Evolutionary conservation across 2,888 invertebrate species (phyloP), one percentile per base, ranked within the genome.

Genomic region (Ochropleura leucogaster): DNA sequence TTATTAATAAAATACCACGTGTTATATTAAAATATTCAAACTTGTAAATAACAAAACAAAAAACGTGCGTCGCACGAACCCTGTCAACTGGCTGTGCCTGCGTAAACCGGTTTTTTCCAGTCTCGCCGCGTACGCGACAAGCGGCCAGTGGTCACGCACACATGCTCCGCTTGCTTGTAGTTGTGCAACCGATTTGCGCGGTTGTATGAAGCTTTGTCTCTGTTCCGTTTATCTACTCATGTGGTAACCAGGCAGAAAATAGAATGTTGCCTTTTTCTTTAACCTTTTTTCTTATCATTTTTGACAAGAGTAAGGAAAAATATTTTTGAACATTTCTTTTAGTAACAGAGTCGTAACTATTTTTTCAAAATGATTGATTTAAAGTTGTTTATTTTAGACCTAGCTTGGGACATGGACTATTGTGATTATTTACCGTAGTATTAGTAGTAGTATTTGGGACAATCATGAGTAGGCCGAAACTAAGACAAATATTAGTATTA

Each of bases 401-500:
- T 79, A 7, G 65, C 77, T n/a, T 79, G 72, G 72, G 78, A 79
- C 3, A 68, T 20, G 65, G 72, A 72, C 42, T 77, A 66, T 63
- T 77, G 77, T 62, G 79, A 82, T 65, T 81, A 81, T 68, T 82
- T 81, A 49, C 65, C 71, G 2, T 81, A 72, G 49, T 40, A 20
- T 20, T 3, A 6, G 30, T 30, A 30, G 30, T 30, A 30, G 30
- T 30, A 30, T 2, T 30, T 30, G 30, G 30, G 30, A 65, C 1
- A 10, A 64, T 30, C 18, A 74, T 70, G 49, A 12, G 62, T 51
- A 44, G 7, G 30, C 30, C 30, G 3, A 49, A 47, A 8, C 18
- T 7, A 30, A 66, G 18, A 14, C 18, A 79, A 66, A 66, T 66
- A 55, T 18, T 47, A 65, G 30, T 30, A 30, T 47, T 49, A 49